These are phyloP conservation scores for Saguinus midas DNA, from an alignment of 2,113 vertebrate species.

Conservation along the genomic window DNA sequence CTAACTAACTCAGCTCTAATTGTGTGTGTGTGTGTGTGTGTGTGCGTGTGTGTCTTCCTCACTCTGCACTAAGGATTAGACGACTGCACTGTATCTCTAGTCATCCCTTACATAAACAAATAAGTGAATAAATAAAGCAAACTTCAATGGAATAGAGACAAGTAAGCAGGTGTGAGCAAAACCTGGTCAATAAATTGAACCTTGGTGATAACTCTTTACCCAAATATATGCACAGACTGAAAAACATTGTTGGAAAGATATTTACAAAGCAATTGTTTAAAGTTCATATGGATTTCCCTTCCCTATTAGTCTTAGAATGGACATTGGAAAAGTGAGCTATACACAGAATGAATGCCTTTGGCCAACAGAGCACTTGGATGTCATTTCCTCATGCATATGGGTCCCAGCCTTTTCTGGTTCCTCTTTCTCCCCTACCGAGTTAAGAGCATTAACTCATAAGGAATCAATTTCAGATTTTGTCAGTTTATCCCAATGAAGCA, in stretches of 20 bases:
- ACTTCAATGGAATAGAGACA: conserved; percentile 60
- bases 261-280: conserved; percentile 61
- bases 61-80: conserved; percentile 45
- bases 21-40: background rate
- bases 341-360: conserved; percentile 3
- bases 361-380: conserved; percentile 41
- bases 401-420: background rate
- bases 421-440: background rate
- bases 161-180: conserved; percentile 74
- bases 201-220: conserved; percentile 71
- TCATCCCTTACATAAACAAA: conserved; percentile 61
- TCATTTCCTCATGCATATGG: conserved; percentile 59
- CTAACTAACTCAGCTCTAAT: background rate
- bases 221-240: conserved; percentile 76
- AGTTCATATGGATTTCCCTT: conserved; percentile 64
- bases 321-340: conserved; percentile 37
- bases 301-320: background rate
- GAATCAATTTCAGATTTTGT: conserved; percentile 44
- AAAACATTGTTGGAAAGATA: conserved; percentile 48
- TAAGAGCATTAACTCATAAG: conserved; percentile 52
- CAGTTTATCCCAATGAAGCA: conserved; percentile 45
- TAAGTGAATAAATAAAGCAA: conserved; percentile 46
- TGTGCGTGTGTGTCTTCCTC: background rate
- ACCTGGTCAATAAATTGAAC: conserved; percentile 64
- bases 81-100: conserved; percentile 64